Conservation (phyloP, 2,113 vertebrate genomes). For the Electrona antarctica region DNA sequence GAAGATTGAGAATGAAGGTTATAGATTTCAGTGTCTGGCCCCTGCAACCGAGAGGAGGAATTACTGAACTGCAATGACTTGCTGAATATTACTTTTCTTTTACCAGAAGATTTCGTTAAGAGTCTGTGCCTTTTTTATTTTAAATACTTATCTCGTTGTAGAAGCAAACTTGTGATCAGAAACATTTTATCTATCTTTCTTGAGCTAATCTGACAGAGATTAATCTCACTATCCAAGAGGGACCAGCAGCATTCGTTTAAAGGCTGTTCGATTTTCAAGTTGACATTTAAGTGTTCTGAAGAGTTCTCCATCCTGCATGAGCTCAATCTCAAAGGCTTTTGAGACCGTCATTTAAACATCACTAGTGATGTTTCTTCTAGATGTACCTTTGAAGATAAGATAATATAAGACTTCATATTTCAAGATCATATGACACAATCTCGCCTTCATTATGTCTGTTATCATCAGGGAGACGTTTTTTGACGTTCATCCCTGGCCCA, state of each 20-base stretch:
- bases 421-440: conserved; percentile 12
- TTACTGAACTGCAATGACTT: neutral
- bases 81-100: neutral
- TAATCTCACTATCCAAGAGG: conserved; percentile 47
- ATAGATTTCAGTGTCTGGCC: neutral
- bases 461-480: neutral
- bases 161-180: conserved; percentile 19
- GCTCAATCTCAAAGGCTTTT: conserved; percentile 32
- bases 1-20: neutral
- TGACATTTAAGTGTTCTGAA: conserved; percentile 69
- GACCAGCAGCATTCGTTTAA: conserved; percentile 36
- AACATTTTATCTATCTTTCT: conserved; percentile 63
- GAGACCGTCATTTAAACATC: neutral
- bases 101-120: neutral
- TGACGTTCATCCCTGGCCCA: conserved; percentile 20
- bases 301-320: conserved; percentile 24
- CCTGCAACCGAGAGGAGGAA: neutral
- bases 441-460: conserved; percentile 10
- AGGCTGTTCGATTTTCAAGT: conserved; percentile 46
- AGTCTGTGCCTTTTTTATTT: neutral
- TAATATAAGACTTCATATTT: conserved; percentile 35
- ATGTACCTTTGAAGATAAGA: conserved; percentile 27
- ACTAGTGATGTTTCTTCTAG: conserved; percentile 36
- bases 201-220: conserved; percentile 56
- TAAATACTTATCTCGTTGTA: conserved; percentile 6